Evolutionary conservation across 2,113 vertebrate species (phyloP).

Genomic region (Trichechus manatus): DNA sequence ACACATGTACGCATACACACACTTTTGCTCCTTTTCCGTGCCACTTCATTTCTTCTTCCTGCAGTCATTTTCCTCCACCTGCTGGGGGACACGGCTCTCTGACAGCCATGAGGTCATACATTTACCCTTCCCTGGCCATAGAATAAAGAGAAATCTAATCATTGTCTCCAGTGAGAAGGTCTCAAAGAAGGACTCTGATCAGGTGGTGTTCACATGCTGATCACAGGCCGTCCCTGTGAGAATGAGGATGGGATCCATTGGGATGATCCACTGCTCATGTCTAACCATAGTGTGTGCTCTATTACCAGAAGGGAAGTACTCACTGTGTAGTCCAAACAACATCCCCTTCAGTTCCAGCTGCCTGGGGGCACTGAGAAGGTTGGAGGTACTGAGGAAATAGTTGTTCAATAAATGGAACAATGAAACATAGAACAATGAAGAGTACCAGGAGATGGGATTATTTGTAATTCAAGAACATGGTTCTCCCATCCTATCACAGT

Average conservation of each 20-base stretch:
- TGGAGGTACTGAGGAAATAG: background rate
- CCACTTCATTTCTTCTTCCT: background rate
- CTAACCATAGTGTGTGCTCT: background rate
- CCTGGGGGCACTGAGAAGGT: background rate
- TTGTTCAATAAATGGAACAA: background rate
- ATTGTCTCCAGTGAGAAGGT: background rate
- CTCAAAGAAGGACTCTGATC: background rate
- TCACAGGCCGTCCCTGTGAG: background rate
- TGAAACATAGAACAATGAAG: background rate
- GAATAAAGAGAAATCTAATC: background rate
- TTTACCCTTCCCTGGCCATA: background rate
- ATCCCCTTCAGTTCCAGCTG: accelerated
- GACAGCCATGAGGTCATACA: background rate
- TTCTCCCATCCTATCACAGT: background rate
- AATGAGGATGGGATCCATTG: accelerated
- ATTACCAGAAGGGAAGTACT: background rate
- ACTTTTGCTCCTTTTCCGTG: background rate
- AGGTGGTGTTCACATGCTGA: accelerated
- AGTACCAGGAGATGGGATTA: background rate
- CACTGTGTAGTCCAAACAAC: too few species aligned
- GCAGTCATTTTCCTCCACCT: background rate
- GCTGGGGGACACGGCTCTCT: background rate
- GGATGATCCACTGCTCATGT: background rate
- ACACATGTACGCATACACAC: accelerated
- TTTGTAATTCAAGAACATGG: background rate